These are phyloP conservation scores for Cydia splendana DNA, from an alignment of 1,140 invertebrate species.

Conservation along the genomic window DNA sequence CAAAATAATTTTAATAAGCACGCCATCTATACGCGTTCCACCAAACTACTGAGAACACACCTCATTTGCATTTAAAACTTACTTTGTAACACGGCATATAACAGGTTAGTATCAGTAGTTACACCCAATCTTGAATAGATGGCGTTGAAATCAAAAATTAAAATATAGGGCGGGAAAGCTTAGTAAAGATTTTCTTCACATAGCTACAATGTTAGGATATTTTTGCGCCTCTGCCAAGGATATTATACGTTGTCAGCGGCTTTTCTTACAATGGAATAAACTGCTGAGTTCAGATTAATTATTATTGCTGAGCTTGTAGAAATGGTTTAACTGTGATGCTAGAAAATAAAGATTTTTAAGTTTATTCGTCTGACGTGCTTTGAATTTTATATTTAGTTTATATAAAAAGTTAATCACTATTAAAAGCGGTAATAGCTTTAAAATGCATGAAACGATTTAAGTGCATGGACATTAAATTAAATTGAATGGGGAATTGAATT, in stretches of 20 bases:
- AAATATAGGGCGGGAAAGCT: slow-evolving; percentile 8
- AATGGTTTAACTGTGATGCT: background rate
- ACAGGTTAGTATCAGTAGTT: background rate
- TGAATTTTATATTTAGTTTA: too few species aligned
- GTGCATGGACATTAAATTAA: too few species aligned
- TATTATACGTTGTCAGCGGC: slow-evolving; percentile 7
- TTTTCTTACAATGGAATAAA: background rate
- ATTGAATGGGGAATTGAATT: too few species aligned
- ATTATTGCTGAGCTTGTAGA: background rate
- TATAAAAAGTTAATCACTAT: too few species aligned
- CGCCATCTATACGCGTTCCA: background rate
- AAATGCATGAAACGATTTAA: too few species aligned
- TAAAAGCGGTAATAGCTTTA: too few species aligned
- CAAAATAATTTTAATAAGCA: background rate
- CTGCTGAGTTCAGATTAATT: background rate
- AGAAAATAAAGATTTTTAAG: background rate
- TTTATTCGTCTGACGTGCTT: background rate
- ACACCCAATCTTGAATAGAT: background rate
- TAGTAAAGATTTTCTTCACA: slow-evolving; percentile 6
- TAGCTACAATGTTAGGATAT: slow-evolving; percentile 4
- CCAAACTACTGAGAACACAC: background rate
- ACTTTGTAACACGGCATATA: background rate
- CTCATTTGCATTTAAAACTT: background rate
- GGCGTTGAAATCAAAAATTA: background rate
- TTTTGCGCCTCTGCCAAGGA: background rate